Base-by-base conservation (phyloP, 2,113 vertebrate species). In the Heterotilapia buettikoferi region DNA sequence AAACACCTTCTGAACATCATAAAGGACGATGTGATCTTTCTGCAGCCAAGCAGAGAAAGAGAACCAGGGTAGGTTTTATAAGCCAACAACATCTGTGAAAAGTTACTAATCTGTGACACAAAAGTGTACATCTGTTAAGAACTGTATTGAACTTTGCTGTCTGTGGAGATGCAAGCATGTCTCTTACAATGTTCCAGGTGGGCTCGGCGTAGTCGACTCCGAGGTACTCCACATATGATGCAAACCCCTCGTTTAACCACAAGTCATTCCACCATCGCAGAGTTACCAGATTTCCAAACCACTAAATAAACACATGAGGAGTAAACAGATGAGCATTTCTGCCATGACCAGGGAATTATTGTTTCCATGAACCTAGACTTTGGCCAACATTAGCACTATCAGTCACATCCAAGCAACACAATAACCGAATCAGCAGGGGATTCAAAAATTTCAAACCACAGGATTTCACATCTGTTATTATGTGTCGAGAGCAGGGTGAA, bases 251-350 rank as follows among this genome's bases (percentile, higher is more conserved):
- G 0, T 99, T 99, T 88, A 99, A 92, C 98, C 98, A 99, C 85
- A 99, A 93, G 92, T 99, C 98, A 0, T 98, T 99, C 98, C 98
- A 99, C 98, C 98, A 99, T 5, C 36, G 93, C 91, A 99, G 83
- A 0, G 98, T 99, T 90, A 99, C 98, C 84, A 99, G 95, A 94
- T 99, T 99, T 56, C 98, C 98, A 14, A 99, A 99, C 98, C 98
- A 99, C 98, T 99, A 94, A 61, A 43, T 71, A 33, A 90, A 90
- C 24, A 38, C 5, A 84, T 0, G 18, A 24, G 14, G 4, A 45
- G 29, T 18, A 43, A 3, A 26, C 12, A 31, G 26, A 73, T 66
- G 1, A 66, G 76, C 18, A 57, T 36, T 56, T 84, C 19, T 19
- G 2, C 3, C 24, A 18, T 36, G 63, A 43, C 9, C 8, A 9